phyloP scores from a whole-genome alignment of 2,113 vertebrate species.

The cattle (Bos taurus) region ARS-UCD2.0 NC_037334.1:50522001-50522500 shows the following conservation, averaged over 20 bases:
- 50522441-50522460: neutral
- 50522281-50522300: neutral
- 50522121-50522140: neutral
- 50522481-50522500: too few species aligned
- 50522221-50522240: neutral
- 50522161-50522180: neutral
- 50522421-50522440: neutral
- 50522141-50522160: slow-evolving; percentile 15
- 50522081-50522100: neutral
- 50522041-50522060: neutral
- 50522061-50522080: neutral
- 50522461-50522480: too few species aligned
- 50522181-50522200: neutral
- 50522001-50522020: neutral
- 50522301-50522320: neutral
- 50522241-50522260: neutral
- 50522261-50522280: neutral
- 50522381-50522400: neutral
- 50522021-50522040: neutral
- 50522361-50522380: slow-evolving; percentile 24
- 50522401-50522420: neutral
- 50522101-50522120: slow-evolving; percentile 37
- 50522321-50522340: neutral
- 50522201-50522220: neutral
- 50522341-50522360: neutral